Evolutionary conservation across 2,113 vertebrate genomes (phyloP).

Genomic region (Oceanites oceanicus): DNA sequence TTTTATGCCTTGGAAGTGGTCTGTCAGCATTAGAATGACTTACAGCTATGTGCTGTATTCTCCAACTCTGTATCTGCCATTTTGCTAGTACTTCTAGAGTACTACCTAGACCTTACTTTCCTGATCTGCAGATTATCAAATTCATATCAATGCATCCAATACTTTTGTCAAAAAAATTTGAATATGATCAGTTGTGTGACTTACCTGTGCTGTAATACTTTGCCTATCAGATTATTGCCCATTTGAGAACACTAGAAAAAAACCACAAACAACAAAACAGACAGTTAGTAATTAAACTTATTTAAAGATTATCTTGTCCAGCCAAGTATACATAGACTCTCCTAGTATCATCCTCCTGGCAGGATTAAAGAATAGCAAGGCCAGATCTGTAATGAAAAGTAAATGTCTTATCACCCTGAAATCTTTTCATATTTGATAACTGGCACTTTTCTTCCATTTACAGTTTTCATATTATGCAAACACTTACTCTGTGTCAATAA

Average conservation of each 20-base stretch:
- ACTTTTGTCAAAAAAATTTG: background rate
- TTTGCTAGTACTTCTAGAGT: background rate
- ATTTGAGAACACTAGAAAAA: slow-evolving; percentile 61
- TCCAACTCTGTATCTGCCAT: background rate
- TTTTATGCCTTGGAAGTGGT: background rate
- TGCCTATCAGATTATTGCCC: slow-evolving; percentile 47
- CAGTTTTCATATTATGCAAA: slow-evolving; percentile 57
- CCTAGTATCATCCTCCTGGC: background rate
- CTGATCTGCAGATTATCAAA: background rate
- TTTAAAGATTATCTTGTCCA: slow-evolving; percentile 36
- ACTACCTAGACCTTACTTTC: background rate
- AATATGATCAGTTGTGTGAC: background rate
- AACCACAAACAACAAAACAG: background rate
- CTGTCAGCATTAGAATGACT: background rate
- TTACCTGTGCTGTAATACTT: slow-evolving; percentile 70
- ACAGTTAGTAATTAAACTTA: slow-evolving; percentile 32
- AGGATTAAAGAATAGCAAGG: slow-evolving; percentile 37
- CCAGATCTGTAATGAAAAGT: slow-evolving; percentile 54
- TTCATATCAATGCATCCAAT: slow-evolving; percentile 27
- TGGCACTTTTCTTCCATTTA: slow-evolving; percentile 52
- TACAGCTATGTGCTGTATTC: background rate
- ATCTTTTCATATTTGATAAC: slow-evolving; percentile 65
- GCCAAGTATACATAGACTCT: slow-evolving; percentile 42
- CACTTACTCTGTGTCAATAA: slow-evolving; percentile 31
- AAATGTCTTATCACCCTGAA: slow-evolving; percentile 29